Base-by-base conservation (phyloP, 2,797 vertebrate species). In the Decapterus maruadsi region DNA sequence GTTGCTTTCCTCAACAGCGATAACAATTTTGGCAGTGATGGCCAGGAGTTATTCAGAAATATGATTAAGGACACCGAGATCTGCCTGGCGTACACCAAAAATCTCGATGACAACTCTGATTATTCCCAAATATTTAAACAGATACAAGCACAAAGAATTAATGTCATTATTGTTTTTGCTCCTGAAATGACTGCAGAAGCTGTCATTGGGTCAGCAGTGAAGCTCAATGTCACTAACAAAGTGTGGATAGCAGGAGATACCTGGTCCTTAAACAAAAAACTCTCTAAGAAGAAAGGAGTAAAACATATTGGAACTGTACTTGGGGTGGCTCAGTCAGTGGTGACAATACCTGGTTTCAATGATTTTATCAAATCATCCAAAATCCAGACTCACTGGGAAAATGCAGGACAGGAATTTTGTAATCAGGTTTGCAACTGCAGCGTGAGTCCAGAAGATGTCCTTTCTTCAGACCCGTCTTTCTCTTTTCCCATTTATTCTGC, bases 181-280 rank as follows among this genome's bases (percentile, higher is more conserved):
- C 20, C 4, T 6, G 45, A 63, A 45, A 2, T 0, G 19, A 68
- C 34, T 0, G 93, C 88, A 6, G 55, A 46, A 29, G n/a, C 63
- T 0, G 89, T 98, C 66, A 94, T 97, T 1, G 1, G 84, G 50
- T 88, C 92, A 0, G 95, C 95, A 53, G 74, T 97, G 26, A 42
- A 70, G 78, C 70, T 74, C 31, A 95, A 96, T 0, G 1, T 97
- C 64, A 94, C 83, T 0, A 77, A 91, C 64, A 97, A 95, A 77
- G 96, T 97, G 53, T 97, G 97, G 97, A 90, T 97, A 1, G 95
- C 95, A 16, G 92, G 91, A 0, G 96, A 97, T 20, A 83, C 87
- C 14, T 97, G 96, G 97, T 89, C 85, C 0, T 74, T 96, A 71
- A 94, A 95, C 70, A 85, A 80, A 0, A 48, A 53, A 0, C 75